Evolutionary conservation across 2,797 vertebrate genomes (phyloP).

Genomic region (Amblyopsis hoosieri): DNA sequence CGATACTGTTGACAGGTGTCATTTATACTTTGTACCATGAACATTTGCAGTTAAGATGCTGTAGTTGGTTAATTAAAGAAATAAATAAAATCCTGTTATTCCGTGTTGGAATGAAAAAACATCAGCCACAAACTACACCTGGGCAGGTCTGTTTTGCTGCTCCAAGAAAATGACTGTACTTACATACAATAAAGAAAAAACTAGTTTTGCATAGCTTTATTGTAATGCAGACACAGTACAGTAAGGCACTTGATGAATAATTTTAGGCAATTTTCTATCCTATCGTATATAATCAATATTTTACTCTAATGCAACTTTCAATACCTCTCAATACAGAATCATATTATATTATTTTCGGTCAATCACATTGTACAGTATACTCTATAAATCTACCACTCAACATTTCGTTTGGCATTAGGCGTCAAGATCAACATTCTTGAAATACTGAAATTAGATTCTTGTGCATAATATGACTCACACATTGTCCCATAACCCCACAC

Average conservation of each 20-base stretch:
- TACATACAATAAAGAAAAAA: constrained; percentile 85
- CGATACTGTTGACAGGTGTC: constrained; percentile 34
- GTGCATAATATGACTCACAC: constrained; percentile 79
- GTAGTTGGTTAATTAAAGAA: constrained; percentile 63
- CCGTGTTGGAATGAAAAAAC: constrained; percentile 59
- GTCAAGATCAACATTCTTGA: constrained; percentile 73
- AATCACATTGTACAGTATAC: constrained; percentile 60
- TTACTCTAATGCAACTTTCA: constrained; percentile 73
- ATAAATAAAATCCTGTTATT: constrained; percentile 54
- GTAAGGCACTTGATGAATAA: constrained; percentile 92
- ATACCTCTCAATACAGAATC: constrained; percentile 57
- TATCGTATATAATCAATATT: constrained; percentile 80
- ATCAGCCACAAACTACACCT: constrained; percentile 71
- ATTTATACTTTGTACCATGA: constrained; percentile 63
- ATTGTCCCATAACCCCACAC: constrained; percentile 71
- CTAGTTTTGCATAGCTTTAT: constrained; percentile 96
- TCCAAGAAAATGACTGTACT: constrained; percentile 80
- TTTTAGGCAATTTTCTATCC: constrained; percentile 80
- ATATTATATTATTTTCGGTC: constrained; percentile 47
- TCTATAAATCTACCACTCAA: constrained; percentile 55
- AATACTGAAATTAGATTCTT: constrained; percentile 68
- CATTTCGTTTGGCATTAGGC: constrained; percentile 80
- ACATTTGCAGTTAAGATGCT: constrained; percentile 68
- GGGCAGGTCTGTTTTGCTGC: constrained; percentile 62
- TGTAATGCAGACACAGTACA: constrained; percentile 86